phyloP scores from a whole-genome alignment of 2,797 vertebrate species.

The Apodemus agrarius region DNA sequence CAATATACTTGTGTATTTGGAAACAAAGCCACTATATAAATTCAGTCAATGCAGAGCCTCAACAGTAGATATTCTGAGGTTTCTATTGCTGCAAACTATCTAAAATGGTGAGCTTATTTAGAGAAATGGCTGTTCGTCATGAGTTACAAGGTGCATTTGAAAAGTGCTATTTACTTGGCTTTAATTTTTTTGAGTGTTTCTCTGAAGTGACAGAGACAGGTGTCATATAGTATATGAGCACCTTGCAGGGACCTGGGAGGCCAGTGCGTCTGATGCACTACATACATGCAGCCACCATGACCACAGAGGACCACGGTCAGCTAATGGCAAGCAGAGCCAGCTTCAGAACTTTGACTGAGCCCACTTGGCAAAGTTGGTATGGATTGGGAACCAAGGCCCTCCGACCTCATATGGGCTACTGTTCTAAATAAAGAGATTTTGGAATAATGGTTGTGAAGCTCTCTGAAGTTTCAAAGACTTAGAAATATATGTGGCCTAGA shows the following conservation, averaged over 20 bases:
- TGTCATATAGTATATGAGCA: background rate
- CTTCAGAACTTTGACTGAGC: accelerated
- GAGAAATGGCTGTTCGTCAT: background rate
- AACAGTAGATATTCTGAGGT: background rate
- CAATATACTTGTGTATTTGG: background rate
- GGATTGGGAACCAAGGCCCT: background rate
- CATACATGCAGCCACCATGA: background rate
- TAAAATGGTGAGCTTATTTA: background rate
- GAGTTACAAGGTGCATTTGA: background rate
- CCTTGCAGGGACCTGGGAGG: background rate
- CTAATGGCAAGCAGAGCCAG: background rate
- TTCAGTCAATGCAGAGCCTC: background rate
- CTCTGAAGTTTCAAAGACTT: slow-evolving; percentile 49
- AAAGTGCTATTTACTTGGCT: background rate
- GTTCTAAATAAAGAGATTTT: background rate
- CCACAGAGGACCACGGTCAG: background rate
- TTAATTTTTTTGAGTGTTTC: background rate
- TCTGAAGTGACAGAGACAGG: accelerated
- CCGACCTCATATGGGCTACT: background rate
- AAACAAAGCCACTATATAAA: slow-evolving; percentile 44
- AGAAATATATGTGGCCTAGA: slow-evolving; percentile 30
- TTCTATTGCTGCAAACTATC: background rate
- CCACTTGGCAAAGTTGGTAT: too few relatives aligned
- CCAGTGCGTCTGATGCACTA: background rate
- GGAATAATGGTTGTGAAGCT: background rate